Evolutionary conservation across 2,113 vertebrate genomes (phyloP), one percentile per base, ranked within the genome.

Genomic region (Corydoras sp.): DNA sequence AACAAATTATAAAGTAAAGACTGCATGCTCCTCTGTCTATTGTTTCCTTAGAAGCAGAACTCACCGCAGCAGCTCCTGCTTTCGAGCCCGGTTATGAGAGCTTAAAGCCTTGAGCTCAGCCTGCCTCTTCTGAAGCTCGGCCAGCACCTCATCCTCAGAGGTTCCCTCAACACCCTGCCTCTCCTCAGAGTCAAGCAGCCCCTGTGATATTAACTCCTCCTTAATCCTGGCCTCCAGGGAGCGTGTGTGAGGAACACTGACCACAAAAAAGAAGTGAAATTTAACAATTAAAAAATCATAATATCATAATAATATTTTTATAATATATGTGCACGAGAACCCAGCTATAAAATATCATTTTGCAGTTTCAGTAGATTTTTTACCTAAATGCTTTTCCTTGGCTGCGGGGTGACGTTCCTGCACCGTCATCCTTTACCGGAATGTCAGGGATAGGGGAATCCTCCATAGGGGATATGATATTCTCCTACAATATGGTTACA

Each of bases 391-490:
- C 90, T 77, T 99, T 98, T 76, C 94, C 96, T 87, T 98, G 97
- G 81, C 95, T 98, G 58, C 95, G 92, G 49, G 97, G 97, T 29
- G 97, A 99, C 0, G 96, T 98, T 76, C 96, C 93, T 0, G 96
- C 95, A 0, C 95, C 95, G 0, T 99, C 90, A 73, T 98, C 97
- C 78, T 98, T 98, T 53, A 91, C 89, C 0, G 93, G 83, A 12
- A 98, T 92, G 78, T 99, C 97, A 0, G 97, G 97, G 65, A 99
- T 96, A 2, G 97, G 92, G 11, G 96, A 98, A 86, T 99, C 97
- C 86, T 99, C 97, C 58, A 99, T 95, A 0, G 97, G 97, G 72
- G 97, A 98, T 87, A 99, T 98, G 75, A 99, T 99, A 79, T 98
- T 99, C 85, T 99, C 97, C 97, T 99, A 69, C 63, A 67, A 61